Evolutionary conservation across 2,113 vertebrate genomes (phyloP).

Genomic region (Trogon melanurus): DNA sequence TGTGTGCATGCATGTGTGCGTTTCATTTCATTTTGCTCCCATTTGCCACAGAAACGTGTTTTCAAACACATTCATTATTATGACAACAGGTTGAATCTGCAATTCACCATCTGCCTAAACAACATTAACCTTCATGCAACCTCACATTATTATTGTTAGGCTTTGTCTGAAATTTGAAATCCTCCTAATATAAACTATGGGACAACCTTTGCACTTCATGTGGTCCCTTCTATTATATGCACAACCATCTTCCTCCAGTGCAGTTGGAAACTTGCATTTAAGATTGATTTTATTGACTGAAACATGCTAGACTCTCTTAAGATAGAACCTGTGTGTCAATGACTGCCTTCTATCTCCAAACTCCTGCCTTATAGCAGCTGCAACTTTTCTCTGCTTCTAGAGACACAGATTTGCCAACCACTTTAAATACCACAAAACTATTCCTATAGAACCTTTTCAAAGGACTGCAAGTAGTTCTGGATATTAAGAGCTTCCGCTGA

Average conservation of each 20-base stretch:
- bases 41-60: slow-evolving; percentile 23
- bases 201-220: not conserved
- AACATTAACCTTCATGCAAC: slow-evolving; percentile 76
- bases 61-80: slow-evolving; percentile 60
- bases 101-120: slow-evolving; percentile 76
- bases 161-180: slow-evolving; percentile 65
- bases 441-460: not conserved
- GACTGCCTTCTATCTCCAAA: not conserved
- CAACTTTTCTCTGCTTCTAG: not conserved
- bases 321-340: not conserved
- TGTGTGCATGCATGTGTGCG: not conserved
- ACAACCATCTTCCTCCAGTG: not conserved
- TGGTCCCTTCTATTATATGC: not conserved
- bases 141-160: slow-evolving; percentile 46
- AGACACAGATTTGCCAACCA: not conserved
- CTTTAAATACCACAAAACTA: not conserved
- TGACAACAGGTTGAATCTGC: slow-evolving; percentile 75
- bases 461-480: not conserved
- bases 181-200: not conserved
- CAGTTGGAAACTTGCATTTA: not conserved
- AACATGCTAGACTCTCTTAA: not conserved
- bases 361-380: not conserved
- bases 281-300: not conserved
- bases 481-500: not conserved
- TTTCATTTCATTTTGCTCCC: slow-evolving; percentile 43